These are phyloP conservation scores for Lucinisca nassula DNA, from an alignment of 2,888 invertebrate genomes.

Conservation along the genomic window DNA sequence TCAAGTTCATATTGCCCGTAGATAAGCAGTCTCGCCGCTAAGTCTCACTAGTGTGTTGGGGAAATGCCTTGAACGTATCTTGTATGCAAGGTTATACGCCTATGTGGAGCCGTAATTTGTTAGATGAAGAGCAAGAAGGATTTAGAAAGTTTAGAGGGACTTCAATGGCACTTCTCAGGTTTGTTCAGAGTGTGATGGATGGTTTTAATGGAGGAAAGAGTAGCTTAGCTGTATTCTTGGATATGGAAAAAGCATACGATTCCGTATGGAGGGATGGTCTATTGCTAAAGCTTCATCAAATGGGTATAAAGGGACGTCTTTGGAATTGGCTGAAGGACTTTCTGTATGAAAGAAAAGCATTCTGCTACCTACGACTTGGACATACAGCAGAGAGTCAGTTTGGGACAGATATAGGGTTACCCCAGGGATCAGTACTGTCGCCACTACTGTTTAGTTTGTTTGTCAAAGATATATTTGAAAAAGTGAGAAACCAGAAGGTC, in stretches of 20 bases:
- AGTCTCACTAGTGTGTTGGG: too few species aligned
- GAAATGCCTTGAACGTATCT: too few species aligned
- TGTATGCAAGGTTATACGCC: too few species aligned
- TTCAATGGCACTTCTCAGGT: constrained; percentile 10
- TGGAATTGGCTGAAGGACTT: constrained; percentile 31
- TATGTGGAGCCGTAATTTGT: constrained; percentile 1
- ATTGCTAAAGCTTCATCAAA: constrained; percentile 7
- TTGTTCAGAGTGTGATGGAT: constrained; percentile 12
- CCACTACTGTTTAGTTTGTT: constrained; percentile 37
- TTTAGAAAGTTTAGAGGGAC: constrained; percentile 26
- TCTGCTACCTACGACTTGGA: not conserved
- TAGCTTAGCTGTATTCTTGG: constrained; percentile 21
- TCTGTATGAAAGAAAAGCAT: constrained; percentile 6
- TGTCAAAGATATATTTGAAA: constrained; percentile 7
- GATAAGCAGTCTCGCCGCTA: too few species aligned
- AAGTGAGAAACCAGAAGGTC: not conserved
- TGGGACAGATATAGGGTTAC: constrained; percentile 16
- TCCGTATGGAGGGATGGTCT: constrained; percentile 47
- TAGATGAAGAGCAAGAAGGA: constrained; percentile 33
- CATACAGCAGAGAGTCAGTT: not conserved
- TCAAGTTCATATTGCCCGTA: too few species aligned
- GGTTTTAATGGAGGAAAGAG: constrained; percentile 24
- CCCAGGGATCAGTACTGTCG: constrained; percentile 39
- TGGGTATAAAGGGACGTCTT: constrained; percentile 23
- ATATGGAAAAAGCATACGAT: constrained; percentile 48